phyloP scores from a whole-genome alignment of 1,140 invertebrate genomes.

The Drosophila neocordata region DNA sequence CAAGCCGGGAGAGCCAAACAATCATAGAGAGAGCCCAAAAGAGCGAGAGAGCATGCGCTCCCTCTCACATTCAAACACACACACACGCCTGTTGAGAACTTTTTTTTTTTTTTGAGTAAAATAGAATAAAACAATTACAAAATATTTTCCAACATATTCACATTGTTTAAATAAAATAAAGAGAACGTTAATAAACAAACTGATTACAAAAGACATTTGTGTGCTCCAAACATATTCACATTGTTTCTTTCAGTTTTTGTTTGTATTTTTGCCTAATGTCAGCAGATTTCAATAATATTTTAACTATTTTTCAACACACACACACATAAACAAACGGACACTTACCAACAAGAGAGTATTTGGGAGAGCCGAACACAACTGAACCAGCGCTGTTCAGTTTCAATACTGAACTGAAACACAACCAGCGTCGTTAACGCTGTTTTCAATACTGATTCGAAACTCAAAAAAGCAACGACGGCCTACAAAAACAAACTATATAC shows the following conservation, averaged over 20 bases:
- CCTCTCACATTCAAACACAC: conserved; percentile 7
- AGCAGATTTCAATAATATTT: conserved; percentile 16
- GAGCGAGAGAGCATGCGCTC: conserved; percentile 20
- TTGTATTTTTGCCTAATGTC: background rate
- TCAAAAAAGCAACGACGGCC: conserved; percentile 74
- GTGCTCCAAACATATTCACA: background rate
- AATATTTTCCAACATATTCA: conserved; percentile 5
- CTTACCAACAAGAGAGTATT: conserved; percentile 43
- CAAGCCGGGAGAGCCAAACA: conserved; percentile 7
- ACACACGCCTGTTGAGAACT: conserved; percentile 3
- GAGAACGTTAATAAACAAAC: background rate
- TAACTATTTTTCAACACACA: conserved; percentile 24
- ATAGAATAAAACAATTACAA: conserved; percentile 20
- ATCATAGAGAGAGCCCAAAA: conserved; percentile 2
- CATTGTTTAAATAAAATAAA: background rate
- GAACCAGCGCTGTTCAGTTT: conserved; percentile 37
- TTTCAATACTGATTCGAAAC: conserved; percentile 74
- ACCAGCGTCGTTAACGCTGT: conserved; percentile 62
- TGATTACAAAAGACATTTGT: background rate
- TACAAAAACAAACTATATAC: conserved; percentile 71
- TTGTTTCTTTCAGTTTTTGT: background rate
- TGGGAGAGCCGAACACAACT: conserved; percentile 41
- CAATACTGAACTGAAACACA: conserved; percentile 26
- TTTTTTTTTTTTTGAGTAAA: conserved; percentile 19
- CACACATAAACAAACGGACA: conserved; percentile 20